Evolutionary conservation across 2,888 invertebrate genomes (phyloP).

Genomic region (Acanthococcus lagerstroemiae): DNA sequence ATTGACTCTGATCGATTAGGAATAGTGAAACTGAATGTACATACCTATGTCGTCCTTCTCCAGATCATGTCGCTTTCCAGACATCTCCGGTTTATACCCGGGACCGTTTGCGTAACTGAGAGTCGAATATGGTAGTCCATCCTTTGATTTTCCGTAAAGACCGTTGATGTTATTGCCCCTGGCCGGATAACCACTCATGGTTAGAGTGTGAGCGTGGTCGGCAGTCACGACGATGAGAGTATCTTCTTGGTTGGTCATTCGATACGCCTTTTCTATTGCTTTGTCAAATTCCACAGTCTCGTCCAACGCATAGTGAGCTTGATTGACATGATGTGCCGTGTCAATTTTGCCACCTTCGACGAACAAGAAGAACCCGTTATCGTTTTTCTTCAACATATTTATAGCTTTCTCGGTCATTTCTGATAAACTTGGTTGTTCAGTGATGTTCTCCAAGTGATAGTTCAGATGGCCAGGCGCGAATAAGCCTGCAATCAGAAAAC

Average conservation of each 20-base stretch:
- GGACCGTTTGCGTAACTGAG: conserved; percentile 63
- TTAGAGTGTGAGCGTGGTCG: conserved; percentile 70
- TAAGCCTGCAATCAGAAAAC: too few species aligned
- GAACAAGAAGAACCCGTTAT: conserved; percentile 63
- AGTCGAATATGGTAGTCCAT: conserved; percentile 53
- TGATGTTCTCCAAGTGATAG: conserved; percentile 53
- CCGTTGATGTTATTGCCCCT: conserved; percentile 53
- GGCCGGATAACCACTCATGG: conserved; percentile 61
- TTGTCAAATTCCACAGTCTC: conserved; percentile 68
- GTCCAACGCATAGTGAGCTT: conserved; percentile 57
- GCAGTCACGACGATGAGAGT: conserved; percentile 62
- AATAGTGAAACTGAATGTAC: too few species aligned
- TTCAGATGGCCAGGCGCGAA: conserved; percentile 58
- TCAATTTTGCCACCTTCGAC: conserved; percentile 65
- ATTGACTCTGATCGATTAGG: too few species aligned
- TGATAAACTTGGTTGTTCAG: conserved; percentile 56
- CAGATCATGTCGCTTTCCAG: conserved; percentile 1
- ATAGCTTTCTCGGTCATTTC: conserved; percentile 75
- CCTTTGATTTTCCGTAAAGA: conserved; percentile 43
- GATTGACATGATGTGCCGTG: conserved; percentile 61
- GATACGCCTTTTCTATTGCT: conserved; percentile 53
- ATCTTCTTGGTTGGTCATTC: conserved; percentile 45
- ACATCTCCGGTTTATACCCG: neutral
- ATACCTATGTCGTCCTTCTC: conserved; percentile 14
- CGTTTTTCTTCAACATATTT: conserved; percentile 51